Evolutionary conservation across 2,113 vertebrate genomes (phyloP).

Genomic region (Mormyrus lacerda): DNA sequence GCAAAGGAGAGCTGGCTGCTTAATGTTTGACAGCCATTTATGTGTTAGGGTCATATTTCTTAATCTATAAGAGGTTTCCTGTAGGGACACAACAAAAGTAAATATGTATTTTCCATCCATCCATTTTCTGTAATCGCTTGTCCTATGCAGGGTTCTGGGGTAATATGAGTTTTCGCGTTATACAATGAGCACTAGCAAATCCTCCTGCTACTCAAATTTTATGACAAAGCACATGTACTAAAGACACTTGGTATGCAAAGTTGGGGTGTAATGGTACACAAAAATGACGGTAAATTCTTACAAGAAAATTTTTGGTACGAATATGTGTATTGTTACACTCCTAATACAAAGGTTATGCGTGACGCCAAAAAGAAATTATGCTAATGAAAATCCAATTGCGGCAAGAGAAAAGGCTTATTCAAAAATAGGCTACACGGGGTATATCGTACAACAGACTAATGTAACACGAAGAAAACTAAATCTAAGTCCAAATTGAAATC

Average conservation of each 20-base stretch:
- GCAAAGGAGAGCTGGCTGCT: background rate
- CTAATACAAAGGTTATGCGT: too few species aligned
- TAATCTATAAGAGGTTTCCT: background rate
- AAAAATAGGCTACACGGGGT: background rate
- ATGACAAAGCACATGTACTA: background rate
- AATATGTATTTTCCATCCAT: background rate
- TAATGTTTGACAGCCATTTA: background rate
- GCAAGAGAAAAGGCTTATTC: background rate
- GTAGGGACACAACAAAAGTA: background rate
- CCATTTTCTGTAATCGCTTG: too few species aligned
- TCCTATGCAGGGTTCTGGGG: too few species aligned
- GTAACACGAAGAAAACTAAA: background rate
- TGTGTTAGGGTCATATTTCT: background rate
- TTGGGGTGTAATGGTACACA: too few species aligned
- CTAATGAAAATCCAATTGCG: background rate
- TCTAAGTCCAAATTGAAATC: background rate
- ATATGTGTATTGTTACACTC: too few species aligned
- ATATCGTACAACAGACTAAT: background rate
- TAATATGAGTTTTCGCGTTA: background rate
- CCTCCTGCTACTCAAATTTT: background rate
- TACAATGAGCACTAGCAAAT: background rate
- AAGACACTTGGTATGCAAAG: too few species aligned
- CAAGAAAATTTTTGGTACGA: too few species aligned
- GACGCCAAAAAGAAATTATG: too few species aligned
- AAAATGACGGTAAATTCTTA: too few species aligned